These are phyloP conservation scores for Sinosuthora webbiana DNA, from an alignment of 2,113 vertebrate genomes.

Conservation along the genomic window DNA sequence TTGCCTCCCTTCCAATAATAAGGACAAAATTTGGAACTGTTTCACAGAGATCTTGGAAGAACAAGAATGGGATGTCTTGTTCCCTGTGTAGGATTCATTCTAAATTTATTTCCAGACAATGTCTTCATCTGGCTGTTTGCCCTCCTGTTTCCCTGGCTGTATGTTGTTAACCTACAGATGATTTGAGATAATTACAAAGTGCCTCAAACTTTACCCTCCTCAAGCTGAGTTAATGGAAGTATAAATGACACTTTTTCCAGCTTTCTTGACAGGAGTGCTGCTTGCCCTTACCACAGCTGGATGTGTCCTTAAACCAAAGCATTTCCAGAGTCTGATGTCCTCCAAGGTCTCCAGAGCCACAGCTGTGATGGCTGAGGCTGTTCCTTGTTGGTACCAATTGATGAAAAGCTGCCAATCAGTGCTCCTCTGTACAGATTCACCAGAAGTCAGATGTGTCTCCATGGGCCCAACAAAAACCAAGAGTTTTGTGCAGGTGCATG, in stretches of 20 bases:
- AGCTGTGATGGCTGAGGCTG: background rate
- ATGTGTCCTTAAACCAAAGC: background rate
- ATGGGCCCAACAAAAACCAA: rapidly evolving
- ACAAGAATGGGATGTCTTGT: background rate
- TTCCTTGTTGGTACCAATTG: background rate
- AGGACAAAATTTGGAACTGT: background rate
- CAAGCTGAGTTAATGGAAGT: background rate
- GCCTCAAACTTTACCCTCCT: background rate
- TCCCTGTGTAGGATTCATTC: background rate
- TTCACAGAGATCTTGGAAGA: background rate
- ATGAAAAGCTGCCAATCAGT: background rate
- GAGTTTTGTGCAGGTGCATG: background rate
- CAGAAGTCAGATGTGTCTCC: background rate
- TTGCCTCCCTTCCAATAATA: background rate
- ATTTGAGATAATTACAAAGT: background rate
- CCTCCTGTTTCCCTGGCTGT: background rate
- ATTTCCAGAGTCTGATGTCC: background rate
- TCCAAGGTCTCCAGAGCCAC: background rate
- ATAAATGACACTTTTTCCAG: background rate
- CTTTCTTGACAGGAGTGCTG: background rate
- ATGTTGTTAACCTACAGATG: background rate
- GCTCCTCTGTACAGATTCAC: background rate
- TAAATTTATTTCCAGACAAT: background rate
- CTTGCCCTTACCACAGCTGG: background rate
- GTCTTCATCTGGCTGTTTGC: background rate